Base-by-base conservation (phyloP, 2,888 invertebrate genomes). In the Eupithecia centaureata region DNA sequence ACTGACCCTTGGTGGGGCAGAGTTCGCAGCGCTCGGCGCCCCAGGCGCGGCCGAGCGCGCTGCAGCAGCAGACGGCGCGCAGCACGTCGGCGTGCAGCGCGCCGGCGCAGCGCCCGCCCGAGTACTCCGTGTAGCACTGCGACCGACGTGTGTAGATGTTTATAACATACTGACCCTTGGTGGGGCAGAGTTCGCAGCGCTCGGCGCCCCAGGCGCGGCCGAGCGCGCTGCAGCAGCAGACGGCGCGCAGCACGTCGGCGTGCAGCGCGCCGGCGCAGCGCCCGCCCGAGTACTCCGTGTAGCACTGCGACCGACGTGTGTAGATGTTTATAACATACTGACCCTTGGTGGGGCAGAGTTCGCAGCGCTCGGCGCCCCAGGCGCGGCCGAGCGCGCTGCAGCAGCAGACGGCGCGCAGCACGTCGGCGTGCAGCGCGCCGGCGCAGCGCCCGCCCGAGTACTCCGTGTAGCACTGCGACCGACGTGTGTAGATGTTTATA, bases 1-100 rank as follows among this genome's bases (percentile, higher is more conserved):
- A 25, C 28, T 62, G 74, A 93, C 93, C 96, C 65, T 94, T 94
- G 80, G 95, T 94, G 0, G 97, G 97, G 78, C 97, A 97, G 1
- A 95, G 86, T 74, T 97, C 96, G 82, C 97, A 97, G 73, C 94
- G 94, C 27, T 94, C 94, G 80, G 95, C 95, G 5, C 96, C 96
- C 96, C 96, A 96, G 0, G 95, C 96, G 74, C 93, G 94, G 22
- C 97, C 97, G 0, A 97, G 94, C 4, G 95, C 93, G 0, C 96
- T 95, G 86, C 98, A 98, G 84, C 98, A 98, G 85, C 98, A 98
- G 15, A 96, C 94, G 54, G 95, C 95, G 71, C 95, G 94, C 56
- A 95, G 94, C 82, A 96, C 97, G 38, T 95, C 89, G 0, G 96
- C 95, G 63, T 95, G 95, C 61, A 97, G 90, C 0, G 96, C 94